Base-by-base conservation (phyloP, 2,113 vertebrate species). In the Mixornis gularis region DNA sequence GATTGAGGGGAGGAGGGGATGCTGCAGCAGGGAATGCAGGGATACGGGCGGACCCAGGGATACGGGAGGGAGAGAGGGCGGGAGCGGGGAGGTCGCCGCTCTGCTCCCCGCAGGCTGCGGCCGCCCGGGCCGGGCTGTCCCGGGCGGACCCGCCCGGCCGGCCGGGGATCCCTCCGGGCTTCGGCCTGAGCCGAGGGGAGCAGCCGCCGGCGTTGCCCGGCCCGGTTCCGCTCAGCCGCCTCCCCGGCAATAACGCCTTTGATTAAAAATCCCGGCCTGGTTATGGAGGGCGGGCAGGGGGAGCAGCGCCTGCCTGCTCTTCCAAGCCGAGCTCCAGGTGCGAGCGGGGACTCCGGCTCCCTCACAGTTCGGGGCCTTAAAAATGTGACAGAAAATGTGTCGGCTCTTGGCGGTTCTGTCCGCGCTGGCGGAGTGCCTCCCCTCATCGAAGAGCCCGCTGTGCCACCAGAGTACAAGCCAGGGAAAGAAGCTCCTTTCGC, bases 11-110 rank as follows among this genome's bases (percentile, higher is more conserved):
- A 77, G 68, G 69, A 65, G 76, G 89, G 48, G 71, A 38, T 56
- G 76, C 90, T 80, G 87, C 77, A 62, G 94, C 93, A 86, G 55
- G 89, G 95, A 95, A 92, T 92, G 95, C 94, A 90, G 96, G 96
- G 96, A 95, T 89, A 93, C 91, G 70, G 96, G 96, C 92, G 95
- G 97, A 92, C 93, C n/a, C 55, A 43, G 53, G 85, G 53, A 52
- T 17, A 40, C 73, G 72, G 46, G 36, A 72, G 73, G 71, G 27
- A 52, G 36, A 74, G 63, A 38, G 56, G 51, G 65, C 63, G 55
- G 73, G 76, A 49, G 51, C 2, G 19, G 40, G 41, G 60, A 60
- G 88, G 56, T 55, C 18, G 49, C 17, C 2, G 56, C n/a, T 68
- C 22, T 32, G 34, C 40, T 72, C 15, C 20, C 49, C 17, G 56